These are phyloP conservation scores for Camponotus floridanus DNA, from an alignment of 1,140 invertebrate genomes.

Conservation along the genomic window DNA sequence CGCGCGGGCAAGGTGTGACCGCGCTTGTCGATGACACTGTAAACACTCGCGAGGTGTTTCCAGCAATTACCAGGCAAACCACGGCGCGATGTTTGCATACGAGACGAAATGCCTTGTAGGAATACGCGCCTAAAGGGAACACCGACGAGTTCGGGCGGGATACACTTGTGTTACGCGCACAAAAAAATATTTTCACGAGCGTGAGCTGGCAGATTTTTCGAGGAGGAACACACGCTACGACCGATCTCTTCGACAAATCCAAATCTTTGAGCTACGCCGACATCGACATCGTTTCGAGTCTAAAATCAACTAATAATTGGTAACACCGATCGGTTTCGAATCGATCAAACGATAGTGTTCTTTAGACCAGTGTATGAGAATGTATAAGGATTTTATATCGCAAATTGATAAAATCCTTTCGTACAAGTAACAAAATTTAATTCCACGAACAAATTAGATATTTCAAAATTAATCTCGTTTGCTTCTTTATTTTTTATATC, in stretches of 20 bases:
- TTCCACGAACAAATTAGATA: background rate
- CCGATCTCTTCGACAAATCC: slow-evolving; percentile 63
- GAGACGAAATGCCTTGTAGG: slow-evolving; percentile 75
- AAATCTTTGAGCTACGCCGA: slow-evolving; percentile 66
- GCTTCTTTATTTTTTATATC: too few species aligned
- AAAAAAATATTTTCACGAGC: slow-evolving; percentile 72
- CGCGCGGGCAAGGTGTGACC: slow-evolving; percentile 77
- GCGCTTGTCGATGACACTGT: slow-evolving; percentile 81
- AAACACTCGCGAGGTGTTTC: slow-evolving; percentile 82
- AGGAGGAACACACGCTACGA: slow-evolving; percentile 44
- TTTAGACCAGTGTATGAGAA: background rate
- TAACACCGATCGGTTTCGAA: slow-evolving; percentile 62
- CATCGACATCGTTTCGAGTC: slow-evolving; percentile 29
- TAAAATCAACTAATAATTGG: slow-evolving; percentile 59
- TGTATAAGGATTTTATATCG: background rate
- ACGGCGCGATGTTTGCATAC: slow-evolving; percentile 75
- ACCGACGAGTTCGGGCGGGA: slow-evolving; percentile 14
- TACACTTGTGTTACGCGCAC: slow-evolving; percentile 65
- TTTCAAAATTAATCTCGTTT: background rate
- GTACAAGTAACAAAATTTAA: background rate
- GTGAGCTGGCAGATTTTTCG: slow-evolving; percentile 77
- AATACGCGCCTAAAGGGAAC: slow-evolving; percentile 4
- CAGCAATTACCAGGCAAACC: slow-evolving; percentile 81
- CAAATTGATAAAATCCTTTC: background rate
- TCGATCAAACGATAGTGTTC: background rate